Conservation (phyloP, 92 coral and sea anemone species). For the Desmophyllum pertusum region DNA sequence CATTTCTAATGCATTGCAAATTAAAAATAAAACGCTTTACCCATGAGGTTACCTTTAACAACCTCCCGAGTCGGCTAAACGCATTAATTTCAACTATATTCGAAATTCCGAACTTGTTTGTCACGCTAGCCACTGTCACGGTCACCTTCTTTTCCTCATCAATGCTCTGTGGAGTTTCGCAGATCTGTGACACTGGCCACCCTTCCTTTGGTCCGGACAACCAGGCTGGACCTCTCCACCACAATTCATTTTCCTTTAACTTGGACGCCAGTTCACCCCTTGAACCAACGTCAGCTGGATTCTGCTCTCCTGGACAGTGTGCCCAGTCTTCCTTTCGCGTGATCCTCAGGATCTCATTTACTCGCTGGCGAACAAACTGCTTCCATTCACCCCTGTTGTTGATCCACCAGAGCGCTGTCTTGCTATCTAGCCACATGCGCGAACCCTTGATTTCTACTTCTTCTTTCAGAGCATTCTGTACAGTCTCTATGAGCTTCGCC, state of each 20-base stretch:
- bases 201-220: constrained; percentile 24
- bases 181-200: constrained; percentile 27
- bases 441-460: no score
- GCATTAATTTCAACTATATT: not conserved
- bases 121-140: constrained; percentile 28
- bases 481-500: no score
- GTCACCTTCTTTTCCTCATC: constrained; percentile 30
- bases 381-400: constrained; percentile 41
- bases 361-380: constrained; percentile 55
- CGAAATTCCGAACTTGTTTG: not conserved
- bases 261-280: constrained; percentile 32
- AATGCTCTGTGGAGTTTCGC: constrained; percentile 24
- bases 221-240: constrained; percentile 51
- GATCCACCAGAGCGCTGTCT: constrained; percentile 57
- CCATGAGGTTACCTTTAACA: constrained; percentile 58
- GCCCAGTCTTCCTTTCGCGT: constrained; percentile 50
- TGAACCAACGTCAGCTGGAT: constrained; percentile 55
- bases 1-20: not conserved
- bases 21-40: constrained; percentile 33
- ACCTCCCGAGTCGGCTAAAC: constrained; percentile 2
- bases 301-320: constrained; percentile 39
- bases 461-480: no score
- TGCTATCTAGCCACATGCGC: no score
- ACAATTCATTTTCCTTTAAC: constrained; percentile 28
- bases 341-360: constrained; percentile 47